These are phyloP conservation scores for Morpho achilles DNA, from an alignment of 2,888 invertebrate species.

Conservation along the genomic window DNA sequence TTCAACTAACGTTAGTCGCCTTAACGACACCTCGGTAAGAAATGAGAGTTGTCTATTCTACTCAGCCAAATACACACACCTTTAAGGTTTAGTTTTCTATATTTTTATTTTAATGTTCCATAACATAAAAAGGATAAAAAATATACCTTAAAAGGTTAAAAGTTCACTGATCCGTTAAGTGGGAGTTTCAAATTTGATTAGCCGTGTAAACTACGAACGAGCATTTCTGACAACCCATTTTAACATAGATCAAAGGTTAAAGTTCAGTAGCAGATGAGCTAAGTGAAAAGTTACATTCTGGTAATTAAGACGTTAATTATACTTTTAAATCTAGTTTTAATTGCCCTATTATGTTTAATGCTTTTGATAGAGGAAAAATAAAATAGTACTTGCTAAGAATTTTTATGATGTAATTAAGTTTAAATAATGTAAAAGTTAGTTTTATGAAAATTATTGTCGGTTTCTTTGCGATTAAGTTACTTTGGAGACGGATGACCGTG, in stretches of 20 bases:
- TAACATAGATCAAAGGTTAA: slow-evolving; percentile 44
- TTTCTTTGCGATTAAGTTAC: slow-evolving; percentile 28
- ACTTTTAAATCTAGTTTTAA: slow-evolving; percentile 10
- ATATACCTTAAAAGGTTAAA: slow-evolving; percentile 32
- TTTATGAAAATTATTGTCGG: no score
- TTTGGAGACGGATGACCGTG: no score
- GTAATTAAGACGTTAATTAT: slow-evolving; percentile 11
- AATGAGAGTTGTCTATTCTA: no score
- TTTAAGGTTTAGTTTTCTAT: no score
- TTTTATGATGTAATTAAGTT: no score
- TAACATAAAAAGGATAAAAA: neutral
- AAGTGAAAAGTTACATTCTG: slow-evolving; percentile 21
- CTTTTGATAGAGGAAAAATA: no score
- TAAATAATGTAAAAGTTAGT: no score
- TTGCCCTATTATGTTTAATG: neutral
- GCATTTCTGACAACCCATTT: slow-evolving; percentile 50
- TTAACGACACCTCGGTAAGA: no score
- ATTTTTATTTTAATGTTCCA: no score
- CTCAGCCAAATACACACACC: no score
- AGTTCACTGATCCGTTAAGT: slow-evolving; percentile 47
- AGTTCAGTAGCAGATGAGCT: slow-evolving; percentile 33
- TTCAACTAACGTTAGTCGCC: no score
- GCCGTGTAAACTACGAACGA: slow-evolving; percentile 53
- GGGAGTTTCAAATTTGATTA: slow-evolving; percentile 53
- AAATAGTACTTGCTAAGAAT: no score